These are phyloP conservation scores for Caretta caretta DNA, from an alignment of 2,113 vertebrate species.

Conservation along the genomic window DNA sequence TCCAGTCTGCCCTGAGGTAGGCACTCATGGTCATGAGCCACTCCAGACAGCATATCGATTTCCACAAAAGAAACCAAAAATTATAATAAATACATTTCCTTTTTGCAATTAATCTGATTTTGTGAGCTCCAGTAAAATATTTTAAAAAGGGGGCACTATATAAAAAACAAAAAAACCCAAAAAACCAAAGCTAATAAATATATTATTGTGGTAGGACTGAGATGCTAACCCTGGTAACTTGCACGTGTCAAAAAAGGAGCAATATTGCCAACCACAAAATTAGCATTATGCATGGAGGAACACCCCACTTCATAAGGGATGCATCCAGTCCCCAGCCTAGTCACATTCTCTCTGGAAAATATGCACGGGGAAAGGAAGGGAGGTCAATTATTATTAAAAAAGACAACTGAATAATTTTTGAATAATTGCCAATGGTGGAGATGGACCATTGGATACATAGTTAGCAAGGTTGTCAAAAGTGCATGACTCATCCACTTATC, in stretches of 20 bases:
- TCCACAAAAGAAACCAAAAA: background rate
- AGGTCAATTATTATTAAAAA: background rate
- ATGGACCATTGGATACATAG: background rate
- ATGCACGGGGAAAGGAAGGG: background rate
- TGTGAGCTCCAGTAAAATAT: background rate
- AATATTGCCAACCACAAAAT: background rate
- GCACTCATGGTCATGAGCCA: too few species aligned
- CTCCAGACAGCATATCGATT: too few species aligned
- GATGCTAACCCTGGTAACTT: background rate
- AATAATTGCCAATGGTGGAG: background rate
- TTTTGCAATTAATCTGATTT: background rate
- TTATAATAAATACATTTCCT: background rate
- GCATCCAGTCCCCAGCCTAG: background rate
- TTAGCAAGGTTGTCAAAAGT: background rate
- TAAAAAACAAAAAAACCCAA: background rate
- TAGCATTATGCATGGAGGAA: background rate
- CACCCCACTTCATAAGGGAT: background rate
- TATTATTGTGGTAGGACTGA: background rate
- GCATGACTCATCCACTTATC: background rate
- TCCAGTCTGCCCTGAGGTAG: too few species aligned
- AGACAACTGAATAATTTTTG: background rate
- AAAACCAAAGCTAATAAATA: accelerated
- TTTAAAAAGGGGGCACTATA: background rate
- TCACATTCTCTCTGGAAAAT: background rate
- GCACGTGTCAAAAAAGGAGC: background rate